phyloP scores from a whole-genome alignment of 2,113 vertebrate species.

The Indri indri region DNA sequence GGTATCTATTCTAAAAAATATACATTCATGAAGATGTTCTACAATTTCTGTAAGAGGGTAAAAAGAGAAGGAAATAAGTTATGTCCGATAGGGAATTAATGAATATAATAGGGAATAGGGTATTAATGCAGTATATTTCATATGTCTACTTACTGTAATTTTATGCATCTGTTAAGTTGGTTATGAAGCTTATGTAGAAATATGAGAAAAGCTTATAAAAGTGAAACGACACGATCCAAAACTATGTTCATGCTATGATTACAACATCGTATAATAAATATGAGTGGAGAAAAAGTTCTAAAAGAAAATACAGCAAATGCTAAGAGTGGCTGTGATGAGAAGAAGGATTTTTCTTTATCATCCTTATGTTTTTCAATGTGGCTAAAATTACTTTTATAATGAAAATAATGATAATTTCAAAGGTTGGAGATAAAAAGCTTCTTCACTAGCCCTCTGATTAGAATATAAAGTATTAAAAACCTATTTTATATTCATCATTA shows the following conservation, averaged over 20 bases:
- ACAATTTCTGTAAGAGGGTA: background rate
- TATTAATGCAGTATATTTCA: background rate
- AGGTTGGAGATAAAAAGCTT: background rate
- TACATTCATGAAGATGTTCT: background rate
- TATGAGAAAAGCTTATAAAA: background rate
- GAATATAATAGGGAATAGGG: background rate
- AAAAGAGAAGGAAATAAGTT: background rate
- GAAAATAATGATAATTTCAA: background rate
- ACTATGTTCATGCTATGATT: background rate
- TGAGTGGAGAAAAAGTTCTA: background rate
- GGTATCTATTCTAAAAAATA: background rate
- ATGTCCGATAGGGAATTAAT: background rate
- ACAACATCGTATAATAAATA: background rate
- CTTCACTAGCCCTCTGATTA: background rate
- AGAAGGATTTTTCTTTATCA: background rate
- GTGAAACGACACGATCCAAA: background rate
- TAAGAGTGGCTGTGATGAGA: background rate
- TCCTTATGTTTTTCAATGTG: background rate
- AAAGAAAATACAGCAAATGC: background rate
- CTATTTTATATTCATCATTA: background rate
- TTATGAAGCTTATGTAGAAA: background rate
- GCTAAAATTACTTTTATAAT: conserved; percentile 22
- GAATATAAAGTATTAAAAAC: background rate
- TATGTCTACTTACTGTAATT: background rate
- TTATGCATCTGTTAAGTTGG: background rate